These are phyloP conservation scores for Dendrolimus houi DNA, from an alignment of 2,888 invertebrate genomes.

Conservation along the genomic window DNA sequence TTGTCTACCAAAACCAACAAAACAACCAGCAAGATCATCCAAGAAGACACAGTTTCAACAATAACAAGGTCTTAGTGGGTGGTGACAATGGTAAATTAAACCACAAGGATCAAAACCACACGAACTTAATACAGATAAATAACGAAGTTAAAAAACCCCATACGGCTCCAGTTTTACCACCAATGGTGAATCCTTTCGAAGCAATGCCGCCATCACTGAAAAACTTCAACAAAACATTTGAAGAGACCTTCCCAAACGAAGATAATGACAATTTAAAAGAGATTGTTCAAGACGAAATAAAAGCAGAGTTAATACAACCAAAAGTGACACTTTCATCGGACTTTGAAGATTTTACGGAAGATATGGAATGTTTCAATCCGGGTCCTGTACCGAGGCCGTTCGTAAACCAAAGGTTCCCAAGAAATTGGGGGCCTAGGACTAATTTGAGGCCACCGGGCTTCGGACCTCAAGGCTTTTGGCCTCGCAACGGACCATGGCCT, in stretches of 20 bases:
- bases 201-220: slow-evolving; percentile 47
- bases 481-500: slow-evolving; percentile 50
- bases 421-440: slow-evolving; percentile 58
- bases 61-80: slow-evolving; percentile 64
- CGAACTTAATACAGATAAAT: slow-evolving; percentile 38
- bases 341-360: slow-evolving; percentile 27
- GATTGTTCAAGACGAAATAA: background rate
- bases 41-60: slow-evolving; percentile 53
- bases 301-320: slow-evolving; percentile 3
- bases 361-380: slow-evolving; percentile 29
- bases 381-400: slow-evolving; percentile 25
- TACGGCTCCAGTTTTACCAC: slow-evolving; percentile 34
- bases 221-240: slow-evolving; percentile 23
- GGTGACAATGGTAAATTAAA: slow-evolving; percentile 45
- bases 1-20: slow-evolving; percentile 50
- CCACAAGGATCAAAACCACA: slow-evolving; percentile 30
- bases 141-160: slow-evolving; percentile 30
- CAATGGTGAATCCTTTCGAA: slow-evolving; percentile 53
- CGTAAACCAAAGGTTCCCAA: slow-evolving; percentile 47
- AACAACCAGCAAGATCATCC: slow-evolving; percentile 69
- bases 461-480: slow-evolving; percentile 35
- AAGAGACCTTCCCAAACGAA: slow-evolving; percentile 27
- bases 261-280: slow-evolving; percentile 46
- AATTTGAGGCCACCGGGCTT: slow-evolving; percentile 30
- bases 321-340: slow-evolving; percentile 21